Percentiles rank a stretch among this genome's conserved stretches.
Evolutionary conservation across 2,888 invertebrate genomes (phyloP).

Genomic region (Megastigmus dorsalis): DNA sequence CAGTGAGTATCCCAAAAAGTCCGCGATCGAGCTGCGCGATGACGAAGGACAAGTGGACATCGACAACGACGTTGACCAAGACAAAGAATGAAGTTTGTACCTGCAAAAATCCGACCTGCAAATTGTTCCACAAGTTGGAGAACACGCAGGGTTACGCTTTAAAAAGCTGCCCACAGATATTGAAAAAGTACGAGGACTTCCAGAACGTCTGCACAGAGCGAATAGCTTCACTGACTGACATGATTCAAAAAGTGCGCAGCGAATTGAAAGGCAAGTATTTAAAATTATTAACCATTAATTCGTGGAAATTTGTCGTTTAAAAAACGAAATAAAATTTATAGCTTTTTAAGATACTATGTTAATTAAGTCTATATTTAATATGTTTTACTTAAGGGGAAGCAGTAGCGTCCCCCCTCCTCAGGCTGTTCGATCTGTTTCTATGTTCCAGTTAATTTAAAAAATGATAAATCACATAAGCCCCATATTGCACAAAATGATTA

Average conservation of each 20-base stretch:
- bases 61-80: background rate
- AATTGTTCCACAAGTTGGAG: constrained; percentile 60
- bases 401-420: too few species aligned
- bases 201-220: constrained; percentile 77
- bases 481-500: too few species aligned
- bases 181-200: constrained; percentile 75
- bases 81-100: constrained; percentile 53
- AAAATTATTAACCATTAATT: constrained; percentile 1
- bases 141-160: constrained; percentile 58
- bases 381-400: too few species aligned
- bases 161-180: constrained; percentile 63
- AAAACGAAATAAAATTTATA: too few species aligned
- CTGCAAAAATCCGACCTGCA: constrained; percentile 66
- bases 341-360: too few species aligned
- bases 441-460: too few species aligned
- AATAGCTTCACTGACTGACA: constrained; percentile 77
- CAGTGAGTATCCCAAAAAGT: background rate
- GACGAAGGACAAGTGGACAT: background rate
- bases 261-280: constrained; percentile 70
- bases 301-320: background rate
- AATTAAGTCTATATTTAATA: too few species aligned
- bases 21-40: background rate
- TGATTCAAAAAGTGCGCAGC: constrained; percentile 78
- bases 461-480: too few species aligned
- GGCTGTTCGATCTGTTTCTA: too few species aligned